These are phyloP conservation scores for Rhadina sibilatrix DNA, from an alignment of 2,113 vertebrate genomes.

Conservation along the genomic window DNA sequence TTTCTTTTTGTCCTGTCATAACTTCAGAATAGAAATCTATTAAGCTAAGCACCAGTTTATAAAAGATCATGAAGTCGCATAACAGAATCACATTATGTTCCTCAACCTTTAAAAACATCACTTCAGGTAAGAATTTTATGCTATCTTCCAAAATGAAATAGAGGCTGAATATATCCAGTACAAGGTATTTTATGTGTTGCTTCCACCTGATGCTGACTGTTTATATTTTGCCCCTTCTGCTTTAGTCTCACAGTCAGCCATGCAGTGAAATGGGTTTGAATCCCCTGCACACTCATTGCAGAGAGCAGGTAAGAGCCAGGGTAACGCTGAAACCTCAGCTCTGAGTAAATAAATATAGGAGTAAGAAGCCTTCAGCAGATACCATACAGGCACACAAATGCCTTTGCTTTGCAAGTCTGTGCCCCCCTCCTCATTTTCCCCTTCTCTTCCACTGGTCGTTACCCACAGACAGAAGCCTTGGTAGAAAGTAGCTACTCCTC, in stretches of 20 bases:
- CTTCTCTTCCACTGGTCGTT: neutral
- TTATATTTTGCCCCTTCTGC: neutral
- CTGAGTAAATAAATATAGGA: neutral
- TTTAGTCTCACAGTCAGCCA: neutral
- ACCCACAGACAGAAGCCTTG: neutral
- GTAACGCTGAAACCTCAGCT: neutral
- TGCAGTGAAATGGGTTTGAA: neutral
- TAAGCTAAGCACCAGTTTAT: neutral
- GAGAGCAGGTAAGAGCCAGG: neutral
- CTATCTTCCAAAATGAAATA: neutral
- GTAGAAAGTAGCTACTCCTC: neutral
- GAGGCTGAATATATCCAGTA: neutral
- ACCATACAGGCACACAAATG: neutral
- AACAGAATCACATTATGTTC: neutral
- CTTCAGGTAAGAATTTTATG: neutral
- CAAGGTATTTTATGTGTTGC: rapidly evolving
- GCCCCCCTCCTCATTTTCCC: rapidly evolving
- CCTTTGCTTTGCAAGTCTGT: neutral
- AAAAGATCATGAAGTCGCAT: neutral
- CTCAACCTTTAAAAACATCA: neutral
- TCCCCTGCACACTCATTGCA: neutral
- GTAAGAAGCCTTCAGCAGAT: neutral
- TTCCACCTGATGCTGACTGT: neutral
- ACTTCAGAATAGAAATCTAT: slow-evolving; percentile 14
- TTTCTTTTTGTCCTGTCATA: neutral